Percentiles rank a stretch among this genome's conserved stretches.
Conservation (phyloP, 2,113 vertebrate species). For the Ptychochromis oligacanthus region DNA sequence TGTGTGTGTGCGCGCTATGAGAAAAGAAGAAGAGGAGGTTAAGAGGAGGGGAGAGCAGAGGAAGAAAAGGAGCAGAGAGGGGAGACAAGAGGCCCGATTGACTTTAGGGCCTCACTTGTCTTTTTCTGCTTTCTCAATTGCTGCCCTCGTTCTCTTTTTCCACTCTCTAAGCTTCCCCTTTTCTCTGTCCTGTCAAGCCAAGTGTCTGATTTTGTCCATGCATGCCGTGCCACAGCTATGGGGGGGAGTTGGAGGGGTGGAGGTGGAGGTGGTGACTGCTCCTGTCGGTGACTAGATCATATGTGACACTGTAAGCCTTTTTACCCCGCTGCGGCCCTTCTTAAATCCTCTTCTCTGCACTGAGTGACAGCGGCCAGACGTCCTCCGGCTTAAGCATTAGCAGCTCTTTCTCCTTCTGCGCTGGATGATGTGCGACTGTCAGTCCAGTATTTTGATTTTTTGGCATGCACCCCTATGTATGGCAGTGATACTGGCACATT, state of each 20-base stretch:
- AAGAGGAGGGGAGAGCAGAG: constrained; percentile 14
- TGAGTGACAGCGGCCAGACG: constrained; percentile 68
- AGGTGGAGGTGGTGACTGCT: constrained; percentile 74
- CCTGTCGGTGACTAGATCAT: constrained; percentile 76
- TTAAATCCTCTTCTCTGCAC: constrained; percentile 63
- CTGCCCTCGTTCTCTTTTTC: constrained; percentile 42
- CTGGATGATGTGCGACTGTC: constrained; percentile 17
- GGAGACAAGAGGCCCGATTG: constrained; percentile 52
- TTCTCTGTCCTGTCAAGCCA: constrained; percentile 30
- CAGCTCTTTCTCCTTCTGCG: not conserved
- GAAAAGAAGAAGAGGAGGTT: constrained; percentile 3
- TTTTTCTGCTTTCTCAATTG: constrained; percentile 53
- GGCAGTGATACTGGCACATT: not conserved
- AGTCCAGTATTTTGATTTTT: constrained; percentile 25
- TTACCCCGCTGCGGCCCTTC: constrained; percentile 55
- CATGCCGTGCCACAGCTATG: not conserved
- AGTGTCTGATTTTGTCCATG: constrained; percentile 48
- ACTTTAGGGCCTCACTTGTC: constrained; percentile 61
- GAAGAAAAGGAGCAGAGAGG: constrained; percentile 26
- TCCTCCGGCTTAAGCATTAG: constrained; percentile 22
- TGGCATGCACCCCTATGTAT: not conserved
- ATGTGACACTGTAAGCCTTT: constrained; percentile 75
- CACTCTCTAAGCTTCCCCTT: constrained; percentile 7
- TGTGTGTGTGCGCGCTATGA: not conserved
- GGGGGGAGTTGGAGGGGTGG: constrained; percentile 34